Conservation (phyloP, 2,113 vertebrate species). For the Orycteropus afer region DNA sequence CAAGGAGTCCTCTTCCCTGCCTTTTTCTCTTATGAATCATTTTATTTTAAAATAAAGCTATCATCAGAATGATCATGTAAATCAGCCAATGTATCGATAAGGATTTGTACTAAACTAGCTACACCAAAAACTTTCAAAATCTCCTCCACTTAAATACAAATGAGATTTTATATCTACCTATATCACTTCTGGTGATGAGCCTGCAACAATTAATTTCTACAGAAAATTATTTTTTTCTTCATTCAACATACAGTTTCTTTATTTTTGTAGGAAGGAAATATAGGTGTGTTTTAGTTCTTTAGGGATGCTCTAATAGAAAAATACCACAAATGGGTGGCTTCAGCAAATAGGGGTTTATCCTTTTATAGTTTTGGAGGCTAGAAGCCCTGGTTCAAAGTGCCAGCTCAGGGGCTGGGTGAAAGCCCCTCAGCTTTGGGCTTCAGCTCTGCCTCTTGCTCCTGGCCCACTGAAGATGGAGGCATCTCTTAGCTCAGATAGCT, state of each 20-base stretch:
- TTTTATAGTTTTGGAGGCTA: too few species aligned
- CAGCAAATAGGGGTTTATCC: too few species aligned
- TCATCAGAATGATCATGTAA: conserved; percentile 30
- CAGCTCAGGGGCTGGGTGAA: too few species aligned
- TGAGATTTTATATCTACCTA: conserved; percentile 76
- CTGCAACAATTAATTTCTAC: conserved; percentile 76
- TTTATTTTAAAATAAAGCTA: conserved; percentile 48
- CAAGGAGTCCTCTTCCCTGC: background rate
- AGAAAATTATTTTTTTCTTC: conserved; percentile 83
- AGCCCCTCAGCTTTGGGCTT: too few species aligned
- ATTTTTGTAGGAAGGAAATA: background rate
- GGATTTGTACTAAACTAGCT: conserved; percentile 65
- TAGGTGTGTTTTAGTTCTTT: too few species aligned
- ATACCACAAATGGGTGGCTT: too few species aligned
- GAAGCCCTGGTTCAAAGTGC: too few species aligned
- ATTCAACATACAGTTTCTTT: conserved; percentile 39
- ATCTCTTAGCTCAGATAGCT: too few species aligned
- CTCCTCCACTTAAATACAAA: conserved; percentile 73
- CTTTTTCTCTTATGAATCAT: background rate
- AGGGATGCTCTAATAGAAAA: too few species aligned
- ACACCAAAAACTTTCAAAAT: conserved; percentile 62
- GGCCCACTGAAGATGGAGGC: too few species aligned
- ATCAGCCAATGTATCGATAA: conserved; percentile 38
- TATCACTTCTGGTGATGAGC: conserved; percentile 76
- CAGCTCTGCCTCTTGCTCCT: too few species aligned